Conservation (phyloP, 2,797 vertebrate species). For the Tragelaphus oryx region DNA sequence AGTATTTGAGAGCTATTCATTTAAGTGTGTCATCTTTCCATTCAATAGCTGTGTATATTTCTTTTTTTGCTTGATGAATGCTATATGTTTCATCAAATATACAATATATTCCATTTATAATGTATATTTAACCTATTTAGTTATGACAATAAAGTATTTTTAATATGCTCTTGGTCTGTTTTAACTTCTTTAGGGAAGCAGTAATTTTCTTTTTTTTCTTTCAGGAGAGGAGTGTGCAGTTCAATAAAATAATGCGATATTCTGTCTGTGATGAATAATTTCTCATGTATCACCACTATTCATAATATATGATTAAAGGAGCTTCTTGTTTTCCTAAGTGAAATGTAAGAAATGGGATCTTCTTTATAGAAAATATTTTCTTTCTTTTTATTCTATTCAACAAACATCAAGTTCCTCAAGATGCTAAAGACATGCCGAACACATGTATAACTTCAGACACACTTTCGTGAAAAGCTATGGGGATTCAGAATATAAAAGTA, state of each 20-base stretch:
- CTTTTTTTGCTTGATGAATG: not conserved
- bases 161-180: not conserved
- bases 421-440: not conserved
- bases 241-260: not conserved
- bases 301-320: not conserved
- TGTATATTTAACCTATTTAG: not conserved
- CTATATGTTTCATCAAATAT: not conserved
- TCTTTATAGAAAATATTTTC: not conserved
- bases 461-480: not conserved
- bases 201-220: not conserved
- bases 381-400: not conserved
- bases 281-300: not conserved
- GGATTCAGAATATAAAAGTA: not conserved
- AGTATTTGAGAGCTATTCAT: not conserved
- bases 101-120: not conserved
- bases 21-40: not conserved
- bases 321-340: slow-evolving; percentile 7
- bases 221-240: not conserved
- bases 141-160: slow-evolving; percentile 58
- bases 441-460: not conserved
- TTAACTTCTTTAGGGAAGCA: not conserved
- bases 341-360: not conserved
- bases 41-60: not conserved
- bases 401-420: not conserved
- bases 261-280: not conserved